Evolutionary conservation across 2,888 invertebrate genomes (phyloP), one percentile per base, ranked within the genome.

Genomic region (Omphaloscelis lunosa): DNA sequence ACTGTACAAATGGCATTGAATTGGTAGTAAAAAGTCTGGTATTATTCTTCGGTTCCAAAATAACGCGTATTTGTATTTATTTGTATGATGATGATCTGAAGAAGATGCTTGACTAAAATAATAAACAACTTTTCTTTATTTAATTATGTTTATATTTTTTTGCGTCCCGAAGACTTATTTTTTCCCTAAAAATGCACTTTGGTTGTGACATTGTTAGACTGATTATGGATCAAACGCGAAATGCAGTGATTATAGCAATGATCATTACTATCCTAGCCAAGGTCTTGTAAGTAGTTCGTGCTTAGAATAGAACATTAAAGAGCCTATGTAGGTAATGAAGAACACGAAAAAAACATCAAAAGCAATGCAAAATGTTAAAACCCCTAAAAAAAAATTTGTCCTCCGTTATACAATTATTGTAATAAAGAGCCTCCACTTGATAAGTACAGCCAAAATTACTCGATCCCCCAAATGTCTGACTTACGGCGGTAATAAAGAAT

Each of bases 401-500:
- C 20, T 34, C 11, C 3, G 17, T 11, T 27, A 51, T 29, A 62
- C n/a, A 62, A 56, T 56, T 68, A 48, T 48, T 48, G 29, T 48
- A 68, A 75, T 70, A 76, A 70, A 69, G 75, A 59, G 15, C 12
- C 39, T 4, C 45, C 68, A 29, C 58, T 75, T 68, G 48, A 68
- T 72, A 77, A 77, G 56, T 51, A 61, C 56, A 68, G 45, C 15
- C 45, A 59, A 58, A 67, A 78, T 83, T 41, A 71, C 71, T 53
- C 23, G 51, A 72, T 61, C 48, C 12, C 29, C 34, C 63, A 75
- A 79, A 78, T 58, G 69, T 45, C 20, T 73, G 84, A 74, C 48
- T 65, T 81, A 75, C 74, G 73, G 48, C 29, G 58, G 73, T 56
- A 81, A 79, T 84, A 86, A 84, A 81, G 41, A n/a, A 51, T 15